These are phyloP conservation scores for Heliangelus exortis DNA, from an alignment of 2,797 vertebrate species.

Conservation along the genomic window DNA sequence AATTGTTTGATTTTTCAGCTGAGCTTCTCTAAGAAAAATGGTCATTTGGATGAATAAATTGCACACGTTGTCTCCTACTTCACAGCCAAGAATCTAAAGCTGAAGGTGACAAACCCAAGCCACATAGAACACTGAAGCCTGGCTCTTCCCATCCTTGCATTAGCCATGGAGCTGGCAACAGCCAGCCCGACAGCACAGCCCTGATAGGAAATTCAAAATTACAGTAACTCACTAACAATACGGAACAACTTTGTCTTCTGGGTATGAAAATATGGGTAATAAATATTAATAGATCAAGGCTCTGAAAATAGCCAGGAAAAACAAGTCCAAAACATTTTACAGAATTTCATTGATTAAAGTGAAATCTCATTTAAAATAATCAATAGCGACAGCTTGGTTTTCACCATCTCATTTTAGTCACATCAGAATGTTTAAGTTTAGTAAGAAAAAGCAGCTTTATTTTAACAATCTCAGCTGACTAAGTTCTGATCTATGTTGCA, in stretches of 20 bases:
- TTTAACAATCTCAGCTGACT: neutral
- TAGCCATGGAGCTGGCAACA: neutral
- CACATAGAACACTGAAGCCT: neutral
- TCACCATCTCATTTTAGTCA: conserved; percentile 5
- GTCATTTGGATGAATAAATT: neutral
- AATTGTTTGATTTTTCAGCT: neutral
- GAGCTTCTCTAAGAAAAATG: neutral
- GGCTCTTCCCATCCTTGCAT: neutral
- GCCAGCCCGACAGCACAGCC: neutral
- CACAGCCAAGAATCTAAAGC: neutral
- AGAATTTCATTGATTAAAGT: conserved; percentile 15
- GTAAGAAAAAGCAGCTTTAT: conserved; percentile 30
- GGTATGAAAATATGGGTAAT: neutral
- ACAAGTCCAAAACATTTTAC: neutral
- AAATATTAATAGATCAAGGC: neutral
- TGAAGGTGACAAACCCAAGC: neutral
- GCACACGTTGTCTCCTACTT: neutral
- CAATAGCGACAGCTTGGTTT: neutral
- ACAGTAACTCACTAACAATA: neutral
- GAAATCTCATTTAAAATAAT: conserved; percentile 15
- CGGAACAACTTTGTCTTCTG: neutral
- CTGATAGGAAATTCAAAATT: neutral
- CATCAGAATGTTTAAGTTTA: neutral
- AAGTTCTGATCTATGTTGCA: conserved; percentile 12
- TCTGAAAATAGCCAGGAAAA: conserved; percentile 27